Evolutionary conservation across 1,140 invertebrate species (phyloP), one percentile per base, ranked within the genome.

Genomic region (Mylabris phalerata): DNA sequence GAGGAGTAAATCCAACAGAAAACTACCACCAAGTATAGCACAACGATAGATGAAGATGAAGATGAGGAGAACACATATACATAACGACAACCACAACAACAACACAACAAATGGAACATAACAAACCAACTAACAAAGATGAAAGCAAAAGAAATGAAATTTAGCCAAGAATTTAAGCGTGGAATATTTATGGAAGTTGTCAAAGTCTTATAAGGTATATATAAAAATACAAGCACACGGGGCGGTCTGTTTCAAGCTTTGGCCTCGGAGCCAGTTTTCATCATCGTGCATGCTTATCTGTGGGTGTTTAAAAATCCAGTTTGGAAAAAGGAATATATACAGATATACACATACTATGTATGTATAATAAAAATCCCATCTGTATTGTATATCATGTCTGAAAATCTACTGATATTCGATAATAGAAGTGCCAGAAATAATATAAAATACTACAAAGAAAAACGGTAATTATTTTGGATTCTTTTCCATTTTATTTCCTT

Each of bases 221-320:
- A 54, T 32, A 54, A 60, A 60, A 60, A 60, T 60, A 44, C 40
- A 48, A 48, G 51, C 58, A 43, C 58, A 43, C 51, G 43, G 58
- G 58, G 58, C 51, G 58, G 58, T 60, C 58, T 40, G 58, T 55
- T 60, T 60, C 58, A 60, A 55, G 58, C 49, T 42, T 11, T 42
- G 32, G 48, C 43, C 48, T 51, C 48, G 48, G 48, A 54, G 58
- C 58, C 39, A 60, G 58, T 60, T 60, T 60, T 60, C 58, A 42
- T 42, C 41, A 55, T 60, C 40, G 27, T 52, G 40, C 54, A 60
- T 60, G 51, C 58, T 60, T 60, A 60, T 60, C 58, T 54, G 58
- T 60, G 58, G 58, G 58, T 55, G 58, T 60, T 60, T 55, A 60
- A 60, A 60, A 60, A 60, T 60, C 50, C 51, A 60, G 58, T 60